Evolutionary conservation across 1,140 invertebrate species (phyloP).

Genomic region (Pectinophora gossypiella): DNA sequence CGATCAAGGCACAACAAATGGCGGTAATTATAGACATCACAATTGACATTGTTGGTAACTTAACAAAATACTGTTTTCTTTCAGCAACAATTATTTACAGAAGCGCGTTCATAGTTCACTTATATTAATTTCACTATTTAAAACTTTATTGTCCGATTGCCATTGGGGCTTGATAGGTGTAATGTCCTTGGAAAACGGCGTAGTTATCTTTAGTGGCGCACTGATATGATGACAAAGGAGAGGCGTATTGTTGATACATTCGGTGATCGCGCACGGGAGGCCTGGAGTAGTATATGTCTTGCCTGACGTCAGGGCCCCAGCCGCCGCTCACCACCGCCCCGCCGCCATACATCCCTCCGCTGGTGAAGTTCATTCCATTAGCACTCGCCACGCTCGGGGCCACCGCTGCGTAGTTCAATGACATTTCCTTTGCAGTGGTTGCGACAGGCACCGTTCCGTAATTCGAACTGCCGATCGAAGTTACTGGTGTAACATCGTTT

Average conservation of each 20-base stretch:
- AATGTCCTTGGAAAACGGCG: slow-evolving; percentile 69
- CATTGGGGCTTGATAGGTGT: slow-evolving; percentile 63
- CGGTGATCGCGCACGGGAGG: slow-evolving; percentile 37
- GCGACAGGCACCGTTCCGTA: slow-evolving; percentile 48
- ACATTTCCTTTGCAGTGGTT: slow-evolving; percentile 34
- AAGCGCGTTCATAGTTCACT: too few relatives aligned
- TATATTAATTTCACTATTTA: neutral
- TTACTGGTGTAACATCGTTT: slow-evolving; percentile 10
- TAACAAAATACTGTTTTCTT: neutral
- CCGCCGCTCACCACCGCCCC: slow-evolving; percentile 26
- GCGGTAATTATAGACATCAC: neutral
- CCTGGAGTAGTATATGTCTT: slow-evolving; percentile 43
- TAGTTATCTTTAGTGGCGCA: slow-evolving; percentile 70
- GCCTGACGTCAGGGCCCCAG: slow-evolving; percentile 50
- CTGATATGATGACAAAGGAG: slow-evolving; percentile 54
- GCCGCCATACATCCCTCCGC: slow-evolving; percentile 33
- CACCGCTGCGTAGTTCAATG: slow-evolving; percentile 39
- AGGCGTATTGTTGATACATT: slow-evolving; percentile 60
- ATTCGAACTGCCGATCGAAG: slow-evolving; percentile 46
- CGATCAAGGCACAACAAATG: neutral
- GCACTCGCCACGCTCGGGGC: slow-evolving; percentile 36
- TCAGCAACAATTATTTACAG: too few relatives aligned
- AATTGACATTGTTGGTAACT: neutral
- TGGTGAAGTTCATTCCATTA: slow-evolving; percentile 31
- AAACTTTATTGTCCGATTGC: slow-evolving; percentile 60